phyloP scores from a whole-genome alignment of 2,797 vertebrate genomes.

The Lagodon rhomboides region DNA sequence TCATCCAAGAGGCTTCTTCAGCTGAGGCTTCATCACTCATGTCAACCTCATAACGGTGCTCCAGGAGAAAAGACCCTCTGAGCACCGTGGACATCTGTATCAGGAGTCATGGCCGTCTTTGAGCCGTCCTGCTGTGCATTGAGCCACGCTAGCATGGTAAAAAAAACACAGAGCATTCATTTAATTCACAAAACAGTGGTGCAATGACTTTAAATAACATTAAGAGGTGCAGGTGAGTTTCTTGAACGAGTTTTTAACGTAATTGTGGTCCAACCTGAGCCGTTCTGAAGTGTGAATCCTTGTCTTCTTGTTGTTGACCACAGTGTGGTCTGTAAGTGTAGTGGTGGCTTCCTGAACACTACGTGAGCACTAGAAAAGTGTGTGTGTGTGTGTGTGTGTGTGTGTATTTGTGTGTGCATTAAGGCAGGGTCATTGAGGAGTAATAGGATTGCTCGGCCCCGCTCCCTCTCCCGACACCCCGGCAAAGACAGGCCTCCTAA shows the following conservation, averaged over 20 bases:
- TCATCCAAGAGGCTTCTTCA: too few species aligned
- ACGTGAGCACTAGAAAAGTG: background rate
- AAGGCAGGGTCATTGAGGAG: slow-evolving; percentile 75
- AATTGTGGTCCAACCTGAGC: background rate
- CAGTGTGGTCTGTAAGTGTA: slow-evolving; percentile 55
- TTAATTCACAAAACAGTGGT: background rate
- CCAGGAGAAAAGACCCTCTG: background rate
- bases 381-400: slow-evolving; percentile 28
- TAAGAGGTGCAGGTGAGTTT: background rate
- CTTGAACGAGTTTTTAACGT: too few species aligned
- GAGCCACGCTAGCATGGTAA: background rate
- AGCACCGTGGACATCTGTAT: background rate
- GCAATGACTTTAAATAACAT: background rate
- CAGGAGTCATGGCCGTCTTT: background rate
- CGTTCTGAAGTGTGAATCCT: background rate
- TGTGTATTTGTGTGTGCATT: slow-evolving; percentile 29
- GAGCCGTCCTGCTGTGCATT: background rate
- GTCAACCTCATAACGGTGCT: too few species aligned
- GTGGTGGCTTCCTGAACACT: slow-evolving; percentile 36
- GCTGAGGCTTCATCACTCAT: too few species aligned
- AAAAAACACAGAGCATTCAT: background rate
- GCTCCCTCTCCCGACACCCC: slow-evolving; percentile 70
- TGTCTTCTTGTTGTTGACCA: slow-evolving; percentile 18
- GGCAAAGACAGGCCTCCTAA: slow-evolving; percentile 75
- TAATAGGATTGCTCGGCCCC: slow-evolving; percentile 79